phyloP scores from a whole-genome alignment of 2,113 vertebrate species.

The Tinamus guttatus region DNA sequence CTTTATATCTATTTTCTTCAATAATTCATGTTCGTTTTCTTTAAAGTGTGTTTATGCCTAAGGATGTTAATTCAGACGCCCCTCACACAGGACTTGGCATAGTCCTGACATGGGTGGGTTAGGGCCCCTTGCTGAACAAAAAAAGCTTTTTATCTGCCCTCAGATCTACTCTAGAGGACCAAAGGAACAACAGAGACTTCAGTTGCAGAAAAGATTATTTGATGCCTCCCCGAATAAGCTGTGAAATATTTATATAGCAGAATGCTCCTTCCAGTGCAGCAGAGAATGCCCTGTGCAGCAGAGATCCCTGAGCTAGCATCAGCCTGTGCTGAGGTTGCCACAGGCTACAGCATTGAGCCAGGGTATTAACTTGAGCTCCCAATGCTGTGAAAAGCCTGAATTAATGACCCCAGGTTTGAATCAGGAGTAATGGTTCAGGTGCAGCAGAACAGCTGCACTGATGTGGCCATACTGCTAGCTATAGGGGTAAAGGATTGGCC shows the following conservation, averaged over 20 bases:
- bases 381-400: not conserved
- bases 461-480: not conserved
- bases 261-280: not conserved
- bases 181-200: not conserved
- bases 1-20: not conserved
- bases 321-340: not conserved
- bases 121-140: not conserved
- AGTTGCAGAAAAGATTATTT: not conserved
- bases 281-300: not conserved
- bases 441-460: not conserved
- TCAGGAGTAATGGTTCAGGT: not conserved
- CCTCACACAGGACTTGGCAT: not conserved
- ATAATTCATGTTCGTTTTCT: not conserved
- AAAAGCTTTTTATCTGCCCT: not conserved
- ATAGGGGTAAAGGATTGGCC: not conserved
- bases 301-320: not conserved
- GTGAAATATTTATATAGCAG: conserved; percentile 13
- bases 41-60: not conserved
- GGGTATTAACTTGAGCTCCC: not conserved
- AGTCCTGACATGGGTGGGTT: not conserved
- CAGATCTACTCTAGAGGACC: not conserved
- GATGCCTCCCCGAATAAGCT: not conserved
- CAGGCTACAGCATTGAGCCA: not conserved
- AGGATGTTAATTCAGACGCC: not conserved
- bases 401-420: not conserved